These are phyloP conservation scores for Centropristis striata DNA, from an alignment of 2,113 vertebrate species.

Conservation along the genomic window DNA sequence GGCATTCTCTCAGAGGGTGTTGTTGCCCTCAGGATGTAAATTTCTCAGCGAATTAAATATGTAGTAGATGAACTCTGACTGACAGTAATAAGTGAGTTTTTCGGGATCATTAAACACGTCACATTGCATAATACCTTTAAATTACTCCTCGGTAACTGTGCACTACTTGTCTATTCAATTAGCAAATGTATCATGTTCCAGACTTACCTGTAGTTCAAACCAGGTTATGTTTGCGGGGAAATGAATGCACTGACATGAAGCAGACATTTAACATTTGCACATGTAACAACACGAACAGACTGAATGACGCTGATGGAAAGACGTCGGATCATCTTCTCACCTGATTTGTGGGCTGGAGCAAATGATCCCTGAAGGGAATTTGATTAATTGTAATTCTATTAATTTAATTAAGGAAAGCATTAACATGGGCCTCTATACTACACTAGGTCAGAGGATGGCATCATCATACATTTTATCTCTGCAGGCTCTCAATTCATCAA, in stretches of 20 bases:
- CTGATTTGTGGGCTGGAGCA: background rate
- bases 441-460: no score
- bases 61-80: background rate
- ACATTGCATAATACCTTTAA: constrained; percentile 2
- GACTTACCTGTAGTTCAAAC: background rate
- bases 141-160: background rate
- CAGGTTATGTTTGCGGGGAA: background rate
- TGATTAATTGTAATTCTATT: background rate
- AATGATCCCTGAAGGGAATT: background rate
- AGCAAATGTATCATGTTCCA: background rate
- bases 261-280: background rate
- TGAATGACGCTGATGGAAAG: background rate
- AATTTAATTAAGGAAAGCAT: background rate
- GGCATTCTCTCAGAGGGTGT: constrained; percentile 4
- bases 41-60: background rate
- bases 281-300: background rate
- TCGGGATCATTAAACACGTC: background rate
- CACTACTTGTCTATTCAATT: background rate
- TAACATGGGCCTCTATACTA: background rate
- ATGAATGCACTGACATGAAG: background rate
- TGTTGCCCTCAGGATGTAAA: background rate
- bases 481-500: background rate
- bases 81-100: background rate
- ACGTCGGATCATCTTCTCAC: background rate
- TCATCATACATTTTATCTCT: background rate